A percentile compares a stretch with the other conserved stretches of the same genome.
phyloP scores from a whole-genome alignment of 2,113 vertebrate species.

The Ascaphus truei region DNA sequence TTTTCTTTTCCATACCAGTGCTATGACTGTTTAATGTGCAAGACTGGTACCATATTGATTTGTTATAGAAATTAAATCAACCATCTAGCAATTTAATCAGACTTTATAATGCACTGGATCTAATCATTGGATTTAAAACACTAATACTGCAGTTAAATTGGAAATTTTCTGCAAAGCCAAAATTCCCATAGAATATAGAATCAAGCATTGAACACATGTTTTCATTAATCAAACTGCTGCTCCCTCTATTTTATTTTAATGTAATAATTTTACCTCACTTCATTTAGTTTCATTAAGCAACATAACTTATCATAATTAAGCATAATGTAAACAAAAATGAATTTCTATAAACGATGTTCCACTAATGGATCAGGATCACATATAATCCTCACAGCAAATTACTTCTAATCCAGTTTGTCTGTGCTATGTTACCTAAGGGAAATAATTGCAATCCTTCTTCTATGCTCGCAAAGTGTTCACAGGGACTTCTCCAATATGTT shows the following conservation, averaged over 20 bases:
- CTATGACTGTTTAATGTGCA: too few relatives aligned
- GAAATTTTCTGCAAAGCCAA: too few relatives aligned
- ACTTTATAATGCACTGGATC: too few relatives aligned
- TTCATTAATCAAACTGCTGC: background rate
- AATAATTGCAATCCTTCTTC: conserved; percentile 83
- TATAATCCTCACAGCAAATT: conserved; percentile 95
- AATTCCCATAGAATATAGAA: too few relatives aligned
- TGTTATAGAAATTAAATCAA: too few relatives aligned
- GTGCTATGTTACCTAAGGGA: conserved; percentile 90
- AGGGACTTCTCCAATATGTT: conserved; percentile 93
- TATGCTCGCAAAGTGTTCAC: conserved; percentile 65
- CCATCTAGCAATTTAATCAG: too few relatives aligned
- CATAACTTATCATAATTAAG: conserved; percentile 61
- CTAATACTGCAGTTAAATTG: too few relatives aligned
- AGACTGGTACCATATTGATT: too few relatives aligned
- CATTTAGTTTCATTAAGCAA: conserved; percentile 43
- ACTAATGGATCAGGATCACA: conserved; percentile 87
- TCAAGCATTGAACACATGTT: too few relatives aligned
- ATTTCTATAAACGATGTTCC: conserved; percentile 79
- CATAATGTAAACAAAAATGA: conserved; percentile 76
- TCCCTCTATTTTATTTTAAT: conserved; percentile 38
- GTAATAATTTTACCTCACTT: background rate
- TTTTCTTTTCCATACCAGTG: too few relatives aligned
- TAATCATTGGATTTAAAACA: too few relatives aligned
- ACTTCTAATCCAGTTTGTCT: conserved; percentile 92